These are phyloP conservation scores for Drosophila atripex DNA, from an alignment of 2,888 invertebrate genomes.

Conservation along the genomic window DNA sequence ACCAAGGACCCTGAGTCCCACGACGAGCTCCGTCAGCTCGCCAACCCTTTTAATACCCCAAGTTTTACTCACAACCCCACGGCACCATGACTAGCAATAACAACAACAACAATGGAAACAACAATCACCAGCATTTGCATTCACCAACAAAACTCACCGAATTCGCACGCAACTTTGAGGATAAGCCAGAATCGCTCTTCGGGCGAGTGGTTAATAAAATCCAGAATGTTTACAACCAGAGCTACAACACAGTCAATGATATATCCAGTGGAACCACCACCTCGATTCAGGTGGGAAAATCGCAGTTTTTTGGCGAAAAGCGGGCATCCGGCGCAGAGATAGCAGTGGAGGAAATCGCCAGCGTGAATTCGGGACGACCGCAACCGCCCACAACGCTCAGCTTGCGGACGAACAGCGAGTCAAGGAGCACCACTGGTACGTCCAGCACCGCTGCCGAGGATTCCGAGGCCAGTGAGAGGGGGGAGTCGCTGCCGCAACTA, in stretches of 20 bases:
- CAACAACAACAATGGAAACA: conserved; percentile 29
- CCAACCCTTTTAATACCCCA: conserved; percentile 44
- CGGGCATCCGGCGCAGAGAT: not conserved
- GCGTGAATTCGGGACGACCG: conserved; percentile 57
- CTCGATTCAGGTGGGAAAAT: conserved; percentile 66
- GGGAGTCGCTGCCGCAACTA: conserved; percentile 55
- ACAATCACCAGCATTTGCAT: conserved; percentile 85
- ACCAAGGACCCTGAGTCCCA: conserved; percentile 54
- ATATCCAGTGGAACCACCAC: conserved; percentile 67
- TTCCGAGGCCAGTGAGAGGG: conserved; percentile 69
- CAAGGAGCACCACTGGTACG: conserved; percentile 47
- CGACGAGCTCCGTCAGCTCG: conserved; percentile 42
- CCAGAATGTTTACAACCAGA: conserved; percentile 83
- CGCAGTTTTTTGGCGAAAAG: conserved; percentile 76
- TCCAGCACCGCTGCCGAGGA: conserved; percentile 67
- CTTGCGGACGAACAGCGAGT: conserved; percentile 47
- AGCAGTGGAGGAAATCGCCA: conserved; percentile 34
- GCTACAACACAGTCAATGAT: conserved; percentile 83
- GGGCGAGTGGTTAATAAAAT: conserved; percentile 84
- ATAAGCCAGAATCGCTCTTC: conserved; percentile 83
- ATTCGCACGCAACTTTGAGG: conserved; percentile 87
- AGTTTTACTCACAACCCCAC: conserved; percentile 29
- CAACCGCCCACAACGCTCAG: conserved; percentile 64
- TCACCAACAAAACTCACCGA: conserved; percentile 89
- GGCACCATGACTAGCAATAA: conserved; percentile 54